Conservation (phyloP, 35 echinoderm and acorn worm species). For the Heliocidaris tuberculata region DNA sequence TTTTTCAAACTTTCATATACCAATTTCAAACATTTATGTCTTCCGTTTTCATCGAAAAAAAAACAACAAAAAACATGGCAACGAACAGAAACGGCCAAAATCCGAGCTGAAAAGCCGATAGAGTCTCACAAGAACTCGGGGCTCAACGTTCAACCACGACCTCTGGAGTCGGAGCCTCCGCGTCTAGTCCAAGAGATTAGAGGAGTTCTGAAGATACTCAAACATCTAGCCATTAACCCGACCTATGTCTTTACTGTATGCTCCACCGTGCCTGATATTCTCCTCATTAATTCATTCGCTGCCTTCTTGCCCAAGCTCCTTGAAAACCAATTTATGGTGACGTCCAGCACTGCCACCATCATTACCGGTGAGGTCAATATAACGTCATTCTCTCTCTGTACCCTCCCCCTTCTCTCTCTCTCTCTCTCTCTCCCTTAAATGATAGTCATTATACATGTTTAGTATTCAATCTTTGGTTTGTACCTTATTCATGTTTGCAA, state of each 20-base stretch:
- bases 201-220: constrained; percentile 45
- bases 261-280: constrained; percentile 37
- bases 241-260: constrained; percentile 56
- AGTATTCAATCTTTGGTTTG: too few species aligned
- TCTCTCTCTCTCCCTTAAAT: too few species aligned
- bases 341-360: constrained; percentile 51
- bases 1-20: not conserved
- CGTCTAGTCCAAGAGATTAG: not conserved
- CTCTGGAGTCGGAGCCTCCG: not conserved
- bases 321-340: constrained; percentile 61
- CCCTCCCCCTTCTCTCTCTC: too few species aligned
- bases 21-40: too few species aligned
- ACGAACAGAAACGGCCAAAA: constrained; percentile 44
- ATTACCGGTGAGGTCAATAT: constrained; percentile 40
- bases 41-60: not conserved
- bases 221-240: constrained; percentile 59
- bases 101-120: constrained; percentile 57
- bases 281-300: constrained; percentile 57
- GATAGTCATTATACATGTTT: too few species aligned
- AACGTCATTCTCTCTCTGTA: too few species aligned
- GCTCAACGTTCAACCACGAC: not conserved
- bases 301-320: constrained; percentile 66
- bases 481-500: too few species aligned
- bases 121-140: constrained; percentile 48
- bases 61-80: not conserved